A percentile compares a stretch with the other conserved stretches of the same genome.
phyloP scores from a whole-genome alignment of 2,113 vertebrate species.

The Sialia sialis region DNA sequence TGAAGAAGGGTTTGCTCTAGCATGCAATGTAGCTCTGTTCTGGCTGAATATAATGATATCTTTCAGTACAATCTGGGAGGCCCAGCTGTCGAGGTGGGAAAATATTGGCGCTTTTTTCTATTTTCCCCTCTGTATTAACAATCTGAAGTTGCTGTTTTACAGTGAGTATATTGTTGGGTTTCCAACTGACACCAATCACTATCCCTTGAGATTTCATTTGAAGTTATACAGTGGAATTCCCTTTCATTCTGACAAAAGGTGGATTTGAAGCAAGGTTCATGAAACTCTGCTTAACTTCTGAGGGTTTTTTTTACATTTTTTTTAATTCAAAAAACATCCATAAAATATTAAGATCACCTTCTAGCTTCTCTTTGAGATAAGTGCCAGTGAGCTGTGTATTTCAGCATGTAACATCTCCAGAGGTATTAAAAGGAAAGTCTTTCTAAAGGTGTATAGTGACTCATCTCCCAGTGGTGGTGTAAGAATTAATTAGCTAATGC shows the following conservation, averaged over 20 bases:
- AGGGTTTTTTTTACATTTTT: not conserved
- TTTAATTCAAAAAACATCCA: not conserved
- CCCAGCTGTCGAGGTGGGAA: not conserved
- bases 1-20: not conserved
- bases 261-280: not conserved
- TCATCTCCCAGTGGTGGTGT: not conserved
- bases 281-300: not conserved
- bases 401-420: not conserved
- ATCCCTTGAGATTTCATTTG: not conserved
- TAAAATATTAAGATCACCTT: not conserved
- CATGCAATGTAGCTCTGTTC: not conserved
- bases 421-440: not conserved
- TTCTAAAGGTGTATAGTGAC: constrained; percentile 13
- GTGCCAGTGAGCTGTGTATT: not conserved
- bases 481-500: constrained; percentile 18
- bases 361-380: not conserved
- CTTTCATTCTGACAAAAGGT: not conserved
- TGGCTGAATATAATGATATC: not conserved
- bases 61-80: not conserved
- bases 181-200: not conserved
- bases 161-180: not conserved
- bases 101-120: not conserved
- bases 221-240: not conserved
- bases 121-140: not conserved
- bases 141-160: not conserved